Evolutionary conservation across 2,888 invertebrate species (phyloP), one percentile per base, ranked within the genome.

Genomic region (Oconnorella tubifera): DNA sequence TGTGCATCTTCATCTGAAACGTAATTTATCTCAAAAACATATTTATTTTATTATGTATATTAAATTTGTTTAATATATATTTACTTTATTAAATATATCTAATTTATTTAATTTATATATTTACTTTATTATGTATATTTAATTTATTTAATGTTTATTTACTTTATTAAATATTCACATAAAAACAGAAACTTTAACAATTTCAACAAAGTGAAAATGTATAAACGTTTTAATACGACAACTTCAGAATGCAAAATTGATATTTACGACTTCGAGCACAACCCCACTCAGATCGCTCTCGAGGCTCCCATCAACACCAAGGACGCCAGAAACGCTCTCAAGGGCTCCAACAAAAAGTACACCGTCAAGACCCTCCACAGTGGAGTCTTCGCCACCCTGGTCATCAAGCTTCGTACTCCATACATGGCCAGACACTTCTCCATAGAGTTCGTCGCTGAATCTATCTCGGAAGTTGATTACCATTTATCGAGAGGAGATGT

Each of bases 261-360:
- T 6, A 19, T 40, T 6, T 40, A 14, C 40, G 40, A 40, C 40
- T 40, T 19, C 40, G 19, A 40, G 40, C 6, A 19, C 40, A 6
- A 6, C 40, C 6, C 10, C 40, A 40, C 19, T 19, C 6, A 40
- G 40, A 40, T 40, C 40, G 40, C 40, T 40, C 40, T 19, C 6
- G 40, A 14, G 40, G 33, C 59, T 27, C 25, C n/a, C 59, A 31
- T 33, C 27, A n/a, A 10, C 23, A 25, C 59, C 1, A 48, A 25
- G 25, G 40, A 40, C 1, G 59, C 59, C 14, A 3, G 25, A 10
- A 59, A 59, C 23, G 59, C 59, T 40, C 48, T 59, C 25, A 40
- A 27, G 10, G 27, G 27, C 14, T 40, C 59, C 40, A 40, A 40
- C 19, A 6, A 6, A 14, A 6, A 40, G 40, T 40, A 40, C 40